Percentiles rank a stretch among this genome's conserved stretches.
These are phyloP conservation scores for Plestiodon gilberti DNA, from an alignment of 2,113 vertebrate genomes.

Conservation along the genomic window DNA sequence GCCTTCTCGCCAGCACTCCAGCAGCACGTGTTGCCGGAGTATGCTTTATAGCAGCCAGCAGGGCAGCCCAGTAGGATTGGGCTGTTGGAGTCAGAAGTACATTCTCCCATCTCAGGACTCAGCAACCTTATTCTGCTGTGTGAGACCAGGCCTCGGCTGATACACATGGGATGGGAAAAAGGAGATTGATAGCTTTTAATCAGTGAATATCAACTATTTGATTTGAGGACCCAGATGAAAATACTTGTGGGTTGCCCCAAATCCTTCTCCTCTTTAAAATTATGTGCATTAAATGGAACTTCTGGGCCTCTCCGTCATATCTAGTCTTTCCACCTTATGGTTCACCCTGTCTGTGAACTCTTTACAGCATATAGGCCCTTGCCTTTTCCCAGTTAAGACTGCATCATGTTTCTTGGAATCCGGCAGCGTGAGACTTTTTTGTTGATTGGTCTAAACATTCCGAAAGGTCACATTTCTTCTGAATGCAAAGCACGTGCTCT, in stretches of 20 bases:
- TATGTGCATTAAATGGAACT: neutral
- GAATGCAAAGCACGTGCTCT: too few relatives aligned
- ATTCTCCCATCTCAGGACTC: too few relatives aligned
- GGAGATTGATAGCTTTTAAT: too few relatives aligned
- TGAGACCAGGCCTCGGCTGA: too few relatives aligned
- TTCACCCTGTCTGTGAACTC: slow-evolving; percentile 70
- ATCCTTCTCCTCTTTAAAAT: neutral
- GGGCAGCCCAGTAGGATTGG: too few relatives aligned
- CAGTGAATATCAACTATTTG: neutral
- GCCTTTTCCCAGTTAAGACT: slow-evolving; percentile 51
- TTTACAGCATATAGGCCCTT: slow-evolving; percentile 44
- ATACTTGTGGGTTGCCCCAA: rapidly evolving
- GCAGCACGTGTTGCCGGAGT: too few relatives aligned
- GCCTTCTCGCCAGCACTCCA: too few relatives aligned
- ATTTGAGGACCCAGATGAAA: rapidly evolving
- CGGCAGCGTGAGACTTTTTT: slow-evolving; percentile 61
- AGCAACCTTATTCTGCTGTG: too few relatives aligned
- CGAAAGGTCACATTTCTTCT: slow-evolving; percentile 75
- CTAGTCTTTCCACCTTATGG: slow-evolving; percentile 38
- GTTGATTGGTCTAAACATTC: slow-evolving; percentile 75
- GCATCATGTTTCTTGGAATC: slow-evolving; percentile 72
- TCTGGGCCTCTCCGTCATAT: slow-evolving; percentile 27
- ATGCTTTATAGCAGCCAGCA: too few relatives aligned
- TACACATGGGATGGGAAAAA: too few relatives aligned
- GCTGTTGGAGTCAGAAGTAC: too few relatives aligned